Evolutionary conservation across 2,888 invertebrate species (phyloP), one percentile per base, ranked within the genome.

Genomic region (Caenorhabditis japonica): DNA sequence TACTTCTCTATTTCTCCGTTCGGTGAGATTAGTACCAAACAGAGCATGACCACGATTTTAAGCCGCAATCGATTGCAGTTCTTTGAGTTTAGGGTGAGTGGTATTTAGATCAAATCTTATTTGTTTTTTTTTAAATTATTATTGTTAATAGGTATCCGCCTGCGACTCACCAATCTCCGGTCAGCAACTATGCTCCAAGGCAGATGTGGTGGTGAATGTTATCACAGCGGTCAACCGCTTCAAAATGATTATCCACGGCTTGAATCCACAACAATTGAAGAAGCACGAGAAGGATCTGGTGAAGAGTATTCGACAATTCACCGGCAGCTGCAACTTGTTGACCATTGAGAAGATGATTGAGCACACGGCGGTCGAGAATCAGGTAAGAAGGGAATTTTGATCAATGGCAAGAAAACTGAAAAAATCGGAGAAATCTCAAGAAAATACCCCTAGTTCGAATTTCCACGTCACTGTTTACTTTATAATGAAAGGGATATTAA

Each of bases 341-440:
- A 80, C 73, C n/a, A 60, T 86, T 19, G 86, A 87, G 68, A 72
- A 79, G 46, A 80, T 85, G 76, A 61, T 71, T 17, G 87, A 86
- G 47, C 68, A 77, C 30, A 68, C 75, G 1, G 66, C 77, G 0
- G 64, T 76, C 21, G 77, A 77, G 55, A 72, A 66, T 43, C 76
- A 80, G 30, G 64, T 77, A 12, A 23, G 64, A 30, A 2, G 25
- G n/a, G n/a, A n/a, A n/a, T n/a, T n/a, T n/a, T n/a, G n/a, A n/a
- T n/a, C n/a, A n/a, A n/a, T n/a, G n/a, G n/a, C n/a, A 21, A 43
- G 23, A 43, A 21, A 19, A 3, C 2, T 2, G 21, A 2, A 43
- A 43, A 43, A 47, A 13, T 10, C n/a, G 8, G 5, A 41, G 41
- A 23, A 12, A 13, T 12, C 1, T 21, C 30, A 30, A 2, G 8